Evolutionary conservation across 2,888 invertebrate genomes (phyloP).

Genomic region (Pelosia muscerda): DNA sequence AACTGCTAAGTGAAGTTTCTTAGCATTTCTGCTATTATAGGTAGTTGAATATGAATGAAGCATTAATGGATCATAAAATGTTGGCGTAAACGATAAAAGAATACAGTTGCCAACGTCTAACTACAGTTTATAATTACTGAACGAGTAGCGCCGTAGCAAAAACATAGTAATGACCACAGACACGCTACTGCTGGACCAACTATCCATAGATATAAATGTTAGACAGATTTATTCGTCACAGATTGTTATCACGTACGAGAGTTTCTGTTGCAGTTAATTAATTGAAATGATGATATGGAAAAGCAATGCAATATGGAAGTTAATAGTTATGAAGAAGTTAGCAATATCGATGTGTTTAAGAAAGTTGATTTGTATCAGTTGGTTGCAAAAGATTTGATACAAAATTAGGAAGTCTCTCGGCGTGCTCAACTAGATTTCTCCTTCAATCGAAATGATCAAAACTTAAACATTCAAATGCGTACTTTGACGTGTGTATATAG

Average conservation of each 20-base stretch:
- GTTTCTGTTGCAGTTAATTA: constrained; percentile 1
- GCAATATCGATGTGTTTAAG: not conserved
- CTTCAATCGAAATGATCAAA: not conserved
- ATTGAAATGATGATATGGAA: constrained; percentile 17
- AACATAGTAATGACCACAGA: constrained; percentile 59
- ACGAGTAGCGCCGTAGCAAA: constrained; percentile 69
- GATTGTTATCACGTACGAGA: constrained; percentile 20
- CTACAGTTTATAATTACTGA: constrained; percentile 66
- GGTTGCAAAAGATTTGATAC: not conserved
- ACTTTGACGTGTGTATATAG: not conserved
- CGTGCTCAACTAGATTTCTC: not conserved
- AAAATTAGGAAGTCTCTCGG: not conserved
- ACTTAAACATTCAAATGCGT: not conserved
- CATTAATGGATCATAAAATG: constrained; percentile 56
- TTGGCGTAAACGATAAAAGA: constrained; percentile 54
- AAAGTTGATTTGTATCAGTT: not conserved
- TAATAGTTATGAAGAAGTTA: not conserved
- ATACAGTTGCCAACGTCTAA: constrained; percentile 55
- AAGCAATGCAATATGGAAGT: constrained; percentile 7
- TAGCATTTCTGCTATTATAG: constrained; percentile 52
- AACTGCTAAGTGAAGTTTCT: constrained; percentile 53
- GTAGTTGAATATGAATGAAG: constrained; percentile 58
- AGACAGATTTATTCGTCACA: constrained; percentile 53
- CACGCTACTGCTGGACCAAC: constrained; percentile 62
- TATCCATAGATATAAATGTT: constrained; percentile 62